phyloP scores from a whole-genome alignment of 2,888 invertebrate genomes.

The Synanthedon andrenaeformis region DNA sequence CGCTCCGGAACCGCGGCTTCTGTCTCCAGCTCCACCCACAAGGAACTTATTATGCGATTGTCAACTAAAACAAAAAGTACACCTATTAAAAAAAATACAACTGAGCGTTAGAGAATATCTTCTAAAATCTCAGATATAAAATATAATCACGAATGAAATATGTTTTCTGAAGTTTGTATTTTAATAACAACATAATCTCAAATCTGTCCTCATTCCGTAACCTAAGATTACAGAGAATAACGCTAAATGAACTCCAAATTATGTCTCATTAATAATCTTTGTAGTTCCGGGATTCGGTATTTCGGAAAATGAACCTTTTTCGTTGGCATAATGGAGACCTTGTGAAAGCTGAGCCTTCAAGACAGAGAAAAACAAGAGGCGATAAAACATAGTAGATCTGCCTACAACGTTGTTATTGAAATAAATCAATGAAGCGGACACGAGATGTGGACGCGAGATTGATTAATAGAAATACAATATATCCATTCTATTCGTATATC shows the following conservation, averaged over 20 bases:
- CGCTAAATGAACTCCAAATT: no score
- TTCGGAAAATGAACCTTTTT: no score
- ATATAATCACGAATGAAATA: no score
- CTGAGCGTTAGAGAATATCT: no score
- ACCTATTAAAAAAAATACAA: not conserved
- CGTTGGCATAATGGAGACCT: not conserved
- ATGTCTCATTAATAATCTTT: no score
- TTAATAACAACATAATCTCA: no score
- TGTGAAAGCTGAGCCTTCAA: not conserved
- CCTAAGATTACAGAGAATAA: no score
- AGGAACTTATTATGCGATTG: conserved; percentile 46
- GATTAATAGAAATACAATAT: not conserved
- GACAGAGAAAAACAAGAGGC: not conserved
- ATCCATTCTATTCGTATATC: not conserved
- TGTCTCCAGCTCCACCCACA: conserved; percentile 62
- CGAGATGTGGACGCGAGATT: not conserved
- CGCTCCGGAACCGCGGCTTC: conserved; percentile 52
- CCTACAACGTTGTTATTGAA: not conserved
- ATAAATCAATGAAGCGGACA: not conserved
- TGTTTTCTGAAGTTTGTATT: no score
- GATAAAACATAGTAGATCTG: not conserved
- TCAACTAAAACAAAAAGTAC: conserved; percentile 19
- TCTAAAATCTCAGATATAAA: no score
- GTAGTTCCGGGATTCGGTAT: no score
- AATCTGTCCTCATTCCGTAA: no score